Percentiles rank a stretch among this genome's conserved stretches.
Evolutionary conservation across 2,797 vertebrate species (phyloP).

Genomic region (Sebastes nivosus): DNA sequence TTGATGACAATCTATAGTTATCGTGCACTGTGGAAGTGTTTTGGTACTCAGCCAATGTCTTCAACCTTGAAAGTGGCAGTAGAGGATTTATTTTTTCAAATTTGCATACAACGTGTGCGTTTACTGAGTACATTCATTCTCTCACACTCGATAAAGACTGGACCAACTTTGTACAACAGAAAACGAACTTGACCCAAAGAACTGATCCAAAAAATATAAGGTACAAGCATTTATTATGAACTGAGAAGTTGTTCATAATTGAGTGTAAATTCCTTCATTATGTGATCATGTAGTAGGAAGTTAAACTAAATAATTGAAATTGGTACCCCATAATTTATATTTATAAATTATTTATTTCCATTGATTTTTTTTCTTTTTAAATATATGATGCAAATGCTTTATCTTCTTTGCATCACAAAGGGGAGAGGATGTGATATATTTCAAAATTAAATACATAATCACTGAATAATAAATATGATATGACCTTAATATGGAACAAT

Average conservation of each 20-base stretch:
- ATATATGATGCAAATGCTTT: no score
- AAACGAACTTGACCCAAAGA: neutral
- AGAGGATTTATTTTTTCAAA: neutral
- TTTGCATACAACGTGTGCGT: neutral
- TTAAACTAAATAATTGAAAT: neutral
- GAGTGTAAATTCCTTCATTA: neutral
- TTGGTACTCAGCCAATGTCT: neutral
- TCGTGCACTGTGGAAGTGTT: no score
- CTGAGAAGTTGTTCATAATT: neutral
- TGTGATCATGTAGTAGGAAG: neutral
- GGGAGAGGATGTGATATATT: neutral
- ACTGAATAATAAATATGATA: neutral
- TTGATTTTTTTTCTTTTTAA: neutral
- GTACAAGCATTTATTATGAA: neutral
- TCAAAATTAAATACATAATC: neutral
- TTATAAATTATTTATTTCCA: neutral
- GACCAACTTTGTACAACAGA: neutral
- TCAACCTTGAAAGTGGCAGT: neutral
- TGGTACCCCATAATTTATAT: neutral
- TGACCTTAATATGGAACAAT: neutral
- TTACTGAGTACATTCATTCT: neutral
- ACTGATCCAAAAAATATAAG: neutral
- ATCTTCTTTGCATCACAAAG: neutral
- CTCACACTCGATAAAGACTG: neutral
- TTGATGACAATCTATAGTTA: neutral